These are phyloP conservation scores for Melipona bicolor DNA, from an alignment of 2,888 invertebrate species.

Conservation along the genomic window DNA sequence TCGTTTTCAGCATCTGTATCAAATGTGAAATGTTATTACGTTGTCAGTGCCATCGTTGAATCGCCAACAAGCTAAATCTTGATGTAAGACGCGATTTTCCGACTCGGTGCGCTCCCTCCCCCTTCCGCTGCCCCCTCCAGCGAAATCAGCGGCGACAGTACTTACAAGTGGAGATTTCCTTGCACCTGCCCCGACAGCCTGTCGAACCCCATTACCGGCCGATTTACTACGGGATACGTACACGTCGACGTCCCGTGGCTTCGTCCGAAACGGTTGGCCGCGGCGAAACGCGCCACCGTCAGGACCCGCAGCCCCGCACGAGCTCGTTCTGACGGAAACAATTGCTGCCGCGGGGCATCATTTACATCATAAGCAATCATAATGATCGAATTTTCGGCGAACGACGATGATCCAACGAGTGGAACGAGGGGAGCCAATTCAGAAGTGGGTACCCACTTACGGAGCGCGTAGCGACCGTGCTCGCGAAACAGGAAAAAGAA, in stretches of 20 bases:
- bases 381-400: slow-evolving; percentile 84
- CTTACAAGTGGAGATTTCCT: slow-evolving; percentile 34
- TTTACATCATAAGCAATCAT: slow-evolving; percentile 86
- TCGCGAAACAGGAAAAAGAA: slow-evolving; percentile 57
- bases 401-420: slow-evolving; percentile 84
- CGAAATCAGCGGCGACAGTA: slow-evolving; percentile 7
- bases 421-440: slow-evolving; percentile 83
- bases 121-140: background rate
- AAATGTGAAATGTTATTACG: too few relatives aligned
- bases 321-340: slow-evolving; percentile 82
- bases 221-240: slow-evolving; percentile 25
- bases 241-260: slow-evolving; percentile 38
- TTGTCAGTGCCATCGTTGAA: too few relatives aligned
- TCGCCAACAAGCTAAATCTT: too few relatives aligned
- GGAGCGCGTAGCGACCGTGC: slow-evolving; percentile 73
- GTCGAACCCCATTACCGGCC: slow-evolving; percentile 47
- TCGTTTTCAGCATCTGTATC: too few relatives aligned
- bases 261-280: slow-evolving; percentile 42
- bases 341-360: slow-evolving; percentile 86
- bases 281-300: slow-evolving; percentile 32
- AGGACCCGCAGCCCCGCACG: slow-evolving; percentile 66
- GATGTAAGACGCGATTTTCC: too few relatives aligned
- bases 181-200: slow-evolving; percentile 58
- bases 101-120: too few relatives aligned
- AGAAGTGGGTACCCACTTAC: slow-evolving; percentile 84